Conservation (phyloP, 2,888 invertebrate species). For the Mylabris sibirica region DNA sequence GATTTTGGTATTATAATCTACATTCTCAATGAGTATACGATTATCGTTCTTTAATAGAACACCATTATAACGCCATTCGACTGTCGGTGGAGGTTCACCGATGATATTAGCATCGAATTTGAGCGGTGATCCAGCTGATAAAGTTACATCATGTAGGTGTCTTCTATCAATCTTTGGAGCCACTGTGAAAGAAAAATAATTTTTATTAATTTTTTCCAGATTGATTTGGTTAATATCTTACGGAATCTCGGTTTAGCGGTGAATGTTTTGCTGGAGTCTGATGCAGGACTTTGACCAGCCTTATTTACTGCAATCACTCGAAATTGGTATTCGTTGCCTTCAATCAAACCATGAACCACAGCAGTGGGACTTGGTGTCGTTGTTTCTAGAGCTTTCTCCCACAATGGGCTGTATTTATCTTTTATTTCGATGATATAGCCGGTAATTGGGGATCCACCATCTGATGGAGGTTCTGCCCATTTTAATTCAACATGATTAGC, state of each 20-base stretch:
- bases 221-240: slow-evolving; percentile 54
- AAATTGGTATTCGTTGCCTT: slow-evolving; percentile 98
- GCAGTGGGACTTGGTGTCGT: slow-evolving; percentile 77
- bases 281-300: slow-evolving; percentile 92
- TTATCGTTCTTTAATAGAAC: slow-evolving; percentile 74
- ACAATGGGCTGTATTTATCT: slow-evolving; percentile 89
- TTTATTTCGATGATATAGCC: slow-evolving; percentile 94
- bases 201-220: not conserved
- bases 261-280: slow-evolving; percentile 86
- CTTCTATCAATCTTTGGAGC: slow-evolving; percentile 96
- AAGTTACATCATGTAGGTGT: slow-evolving; percentile 85
- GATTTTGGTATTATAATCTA: slow-evolving; percentile 88
- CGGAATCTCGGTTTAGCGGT: slow-evolving; percentile 84
- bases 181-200: slow-evolving; percentile 64
- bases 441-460: slow-evolving; percentile 94
- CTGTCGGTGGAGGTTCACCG: slow-evolving; percentile 94
- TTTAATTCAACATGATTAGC: slow-evolving; percentile 89
- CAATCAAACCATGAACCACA: slow-evolving; percentile 87
- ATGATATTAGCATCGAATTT: slow-evolving; percentile 93
- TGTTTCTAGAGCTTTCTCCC: slow-evolving; percentile 91
- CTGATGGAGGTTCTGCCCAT: slow-evolving; percentile 88
- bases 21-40: slow-evolving; percentile 81
- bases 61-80: slow-evolving; percentile 90
- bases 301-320: slow-evolving; percentile 94
- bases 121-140: slow-evolving; percentile 91